Evolutionary conservation across 2,888 invertebrate species (phyloP), one percentile per base, ranked within the genome.

Genomic region (Nowickia ferox): DNA sequence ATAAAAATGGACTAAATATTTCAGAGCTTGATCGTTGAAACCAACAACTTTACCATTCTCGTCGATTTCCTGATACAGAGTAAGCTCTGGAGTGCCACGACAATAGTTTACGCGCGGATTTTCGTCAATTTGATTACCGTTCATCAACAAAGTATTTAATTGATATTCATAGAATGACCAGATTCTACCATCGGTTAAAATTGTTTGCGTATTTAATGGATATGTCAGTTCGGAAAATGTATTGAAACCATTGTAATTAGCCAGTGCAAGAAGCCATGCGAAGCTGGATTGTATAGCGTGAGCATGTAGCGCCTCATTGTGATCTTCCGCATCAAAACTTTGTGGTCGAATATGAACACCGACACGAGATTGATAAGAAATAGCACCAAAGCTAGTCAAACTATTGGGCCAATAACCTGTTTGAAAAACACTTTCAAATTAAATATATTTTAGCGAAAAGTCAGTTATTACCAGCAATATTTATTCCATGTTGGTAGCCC

Each of bases 81-180:
- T 95, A 89, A 96, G 90, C 51, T 96, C 95, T 68, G 94, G 94
- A 1, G 96, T 96, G 11, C 95, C 95, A 95, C 96, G 98, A 90
- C 97, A 97, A 53, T 97, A 91, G 91, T 98, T 98, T 68, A 95
- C 94, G 88, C 95, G 95, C 0, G 94, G 94, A 92, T 97, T 97
- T 13, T 94, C 94, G 48, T 94, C 93, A n/a, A 94, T 93, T 88
- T 95, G 91, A 87, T 95, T 94, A 44, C 94, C 93, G 89, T 96
- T 95, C 88, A 97, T 92, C 15, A 95, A 90, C 48, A 95, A 94
- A 0, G 98, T 98, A 91, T 99, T 99, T 80, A 99, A 93, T 92
- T 99, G 99, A 91, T 98, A 99, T 15, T 96, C 94, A 90, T 96
- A 97, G 88, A 99, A 96, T 0, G 96, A 96, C 95, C 97, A 98